Base-by-base conservation (phyloP, 2,797 vertebrate species). In the Lithobates pipiens region DNA sequence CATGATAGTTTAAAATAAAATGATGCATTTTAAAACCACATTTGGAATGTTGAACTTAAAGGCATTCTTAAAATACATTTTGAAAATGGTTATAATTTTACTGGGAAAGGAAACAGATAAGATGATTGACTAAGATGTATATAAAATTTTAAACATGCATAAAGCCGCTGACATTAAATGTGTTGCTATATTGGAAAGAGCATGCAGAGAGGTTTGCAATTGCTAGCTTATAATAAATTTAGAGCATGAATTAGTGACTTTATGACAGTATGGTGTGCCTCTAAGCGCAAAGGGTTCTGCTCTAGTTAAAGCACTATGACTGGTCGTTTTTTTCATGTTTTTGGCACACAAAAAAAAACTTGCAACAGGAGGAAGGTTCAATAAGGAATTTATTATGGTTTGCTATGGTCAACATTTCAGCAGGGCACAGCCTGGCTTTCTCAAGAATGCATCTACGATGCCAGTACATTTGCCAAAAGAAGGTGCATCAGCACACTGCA, bases 1-100 rank as follows among this genome's bases (percentile, higher is more conserved):
- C 67, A 80, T 77, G 63, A 76, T 50, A 84, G 74, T 77, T 27
- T 57, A 42, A 81, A 81, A 81, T 81, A 73, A 82, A 82, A 63
- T 5, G 77, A 29, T 67, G 34, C 70, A 74, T 71, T 0, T 0
- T 9, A 83, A 76, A 76, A 54, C 75, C 76, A 18, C 71, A 0
- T 1, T 2, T 10, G 72, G 0, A 73, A 29, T 39, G 46, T 39
- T 63, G 69, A 61, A n/a, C n/a, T 39, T 54, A 39, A 54, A 71
- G 32, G 69, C 23, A n/a, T 68, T 36, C 46, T 72, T 15, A 11
- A 80, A 71, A 80, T 71, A 25, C 50, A 57, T 71, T 79, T 79
- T 32, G 25, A 46, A 50, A 69, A 79, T 69, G 25, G 65, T 15
- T 69, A 44, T 23, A 9, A 67, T 69, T 69, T 69, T 69, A 79